Percentiles rank a stretch among this genome's conserved stretches.
Conservation (phyloP, 2,888 invertebrate species). For the Augochlorella aurata region DNA sequence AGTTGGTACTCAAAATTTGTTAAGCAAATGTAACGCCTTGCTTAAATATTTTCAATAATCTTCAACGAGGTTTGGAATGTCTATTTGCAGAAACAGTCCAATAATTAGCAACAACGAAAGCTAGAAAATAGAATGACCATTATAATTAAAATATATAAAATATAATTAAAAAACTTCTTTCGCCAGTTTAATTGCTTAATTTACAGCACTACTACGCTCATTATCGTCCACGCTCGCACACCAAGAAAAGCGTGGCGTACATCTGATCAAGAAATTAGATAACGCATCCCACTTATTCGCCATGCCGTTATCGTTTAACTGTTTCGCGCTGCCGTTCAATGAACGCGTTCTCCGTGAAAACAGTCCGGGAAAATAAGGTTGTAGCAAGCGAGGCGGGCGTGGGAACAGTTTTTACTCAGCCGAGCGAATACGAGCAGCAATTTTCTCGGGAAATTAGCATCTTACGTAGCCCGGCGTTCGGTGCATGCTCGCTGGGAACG, state of each 20-base stretch:
- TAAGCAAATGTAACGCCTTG: no score
- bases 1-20: no score
- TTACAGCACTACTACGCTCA: background rate
- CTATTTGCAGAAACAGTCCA: no score
- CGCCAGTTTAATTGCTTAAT: background rate
- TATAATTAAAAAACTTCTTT: no score
- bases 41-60: no score
- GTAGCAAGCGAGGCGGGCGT: background rate
- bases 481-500: background rate
- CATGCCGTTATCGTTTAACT: slow-evolving; percentile 16
- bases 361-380: background rate
- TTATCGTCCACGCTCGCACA: background rate
- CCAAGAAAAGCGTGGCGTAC: background rate
- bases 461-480: background rate
- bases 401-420: background rate
- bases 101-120: no score
- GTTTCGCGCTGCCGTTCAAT: background rate
- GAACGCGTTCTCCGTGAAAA: slow-evolving; percentile 15
- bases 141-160: no score
- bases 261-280: background rate
- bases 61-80: no score
- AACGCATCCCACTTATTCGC: slow-evolving; percentile 11
- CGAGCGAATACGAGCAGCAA: slow-evolving; percentile 17
- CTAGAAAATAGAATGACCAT: no score
- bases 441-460: slow-evolving; percentile 44